Conservation (phyloP, 2,113 vertebrate species). For the Nycticryphes semicollaris region DNA sequence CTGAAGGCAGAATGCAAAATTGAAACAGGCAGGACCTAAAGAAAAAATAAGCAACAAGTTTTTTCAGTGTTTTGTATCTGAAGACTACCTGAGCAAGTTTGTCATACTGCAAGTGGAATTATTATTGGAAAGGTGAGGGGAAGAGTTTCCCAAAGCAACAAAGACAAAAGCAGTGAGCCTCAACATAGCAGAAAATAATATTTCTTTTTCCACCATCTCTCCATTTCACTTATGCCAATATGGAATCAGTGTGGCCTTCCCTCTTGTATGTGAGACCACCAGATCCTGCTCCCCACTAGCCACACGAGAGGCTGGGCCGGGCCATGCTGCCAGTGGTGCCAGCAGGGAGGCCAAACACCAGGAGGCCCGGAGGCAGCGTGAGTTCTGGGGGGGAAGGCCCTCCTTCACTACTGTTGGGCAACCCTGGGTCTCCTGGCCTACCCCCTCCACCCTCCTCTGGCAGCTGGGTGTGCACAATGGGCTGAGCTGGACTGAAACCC, state of each 20-base stretch:
- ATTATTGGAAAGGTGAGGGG: neutral
- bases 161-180: neutral
- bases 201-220: neutral
- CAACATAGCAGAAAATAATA: neutral
- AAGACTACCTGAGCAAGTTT: neutral
- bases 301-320: accelerated
- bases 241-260: neutral
- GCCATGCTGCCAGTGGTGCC: accelerated
- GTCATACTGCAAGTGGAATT: neutral
- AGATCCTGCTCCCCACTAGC: neutral
- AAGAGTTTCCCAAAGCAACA: neutral
- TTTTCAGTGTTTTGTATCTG: neutral
- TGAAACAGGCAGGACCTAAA: neutral
- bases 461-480: accelerated
- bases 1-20: neutral
- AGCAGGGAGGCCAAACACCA: neutral
- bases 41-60: neutral
- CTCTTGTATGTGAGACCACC: neutral
- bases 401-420: accelerated
- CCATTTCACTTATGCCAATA: neutral
- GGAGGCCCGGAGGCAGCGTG: neutral
- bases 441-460: neutral
- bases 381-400: neutral
- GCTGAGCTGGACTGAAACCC: neutral
- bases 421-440: neutral